Evolutionary conservation across 1,140 invertebrate genomes (phyloP).

Genomic region (Drosophila athabasca): DNA sequence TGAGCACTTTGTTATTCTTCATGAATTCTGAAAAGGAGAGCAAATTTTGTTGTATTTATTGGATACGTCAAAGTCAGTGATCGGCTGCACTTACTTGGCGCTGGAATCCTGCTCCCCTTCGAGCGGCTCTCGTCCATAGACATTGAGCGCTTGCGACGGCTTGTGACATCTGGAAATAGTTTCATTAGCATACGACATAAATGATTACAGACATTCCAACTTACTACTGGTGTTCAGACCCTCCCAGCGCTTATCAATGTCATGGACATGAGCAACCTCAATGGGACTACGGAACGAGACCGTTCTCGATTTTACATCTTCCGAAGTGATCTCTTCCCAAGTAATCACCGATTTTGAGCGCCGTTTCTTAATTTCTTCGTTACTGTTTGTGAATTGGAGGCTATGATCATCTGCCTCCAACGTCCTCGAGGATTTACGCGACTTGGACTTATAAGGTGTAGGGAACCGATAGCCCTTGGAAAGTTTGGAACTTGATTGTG

Average conservation of each 20-base stretch:
- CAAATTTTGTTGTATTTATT: not conserved
- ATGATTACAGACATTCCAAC: conserved; percentile 2
- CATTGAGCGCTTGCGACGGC: conserved; percentile 63
- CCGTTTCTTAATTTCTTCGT: not conserved
- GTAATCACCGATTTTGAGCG: conserved; percentile 60
- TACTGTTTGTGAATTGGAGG: no score
- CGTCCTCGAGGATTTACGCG: conserved; percentile 7
- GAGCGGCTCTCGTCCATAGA: conserved; percentile 52
- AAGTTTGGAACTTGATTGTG: not conserved
- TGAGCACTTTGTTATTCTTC: conserved; percentile 1
- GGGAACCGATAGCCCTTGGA: conserved; percentile 44
- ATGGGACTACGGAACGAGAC: conserved; percentile 67
- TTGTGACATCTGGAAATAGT: conserved; percentile 56
- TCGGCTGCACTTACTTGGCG: conserved; percentile 46
- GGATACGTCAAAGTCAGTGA: no score
- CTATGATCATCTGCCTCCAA: not conserved
- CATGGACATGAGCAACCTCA: conserved; percentile 35
- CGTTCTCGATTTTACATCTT: conserved; percentile 20
- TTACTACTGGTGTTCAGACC: conserved; percentile 30
- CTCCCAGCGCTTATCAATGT: conserved; percentile 53
- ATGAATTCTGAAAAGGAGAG: conserved; percentile 16
- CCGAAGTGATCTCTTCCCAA: conserved; percentile 15
- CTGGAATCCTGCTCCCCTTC: conserved; percentile 39
- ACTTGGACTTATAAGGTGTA: conserved; percentile 39
- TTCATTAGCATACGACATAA: no score